phyloP scores from a whole-genome alignment of 2,113 vertebrate species.

The Eira barbara region DNA sequence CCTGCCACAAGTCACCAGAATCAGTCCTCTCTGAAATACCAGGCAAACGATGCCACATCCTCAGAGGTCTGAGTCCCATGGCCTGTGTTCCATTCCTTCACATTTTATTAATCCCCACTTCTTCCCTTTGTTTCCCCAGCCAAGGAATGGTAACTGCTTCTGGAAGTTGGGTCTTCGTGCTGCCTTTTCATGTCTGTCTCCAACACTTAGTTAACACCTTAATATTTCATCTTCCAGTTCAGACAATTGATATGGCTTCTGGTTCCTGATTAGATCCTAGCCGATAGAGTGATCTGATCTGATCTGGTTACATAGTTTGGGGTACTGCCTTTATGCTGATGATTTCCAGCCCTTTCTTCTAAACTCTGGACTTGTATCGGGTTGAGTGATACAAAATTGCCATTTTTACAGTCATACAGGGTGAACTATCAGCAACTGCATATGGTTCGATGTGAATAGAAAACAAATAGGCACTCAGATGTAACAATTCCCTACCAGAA shows the following conservation, averaged over 20 bases:
- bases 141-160: background rate
- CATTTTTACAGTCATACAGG: background rate
- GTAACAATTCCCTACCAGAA: background rate
- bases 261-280: background rate
- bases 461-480: background rate
- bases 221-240: background rate
- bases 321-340: background rate
- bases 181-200: background rate
- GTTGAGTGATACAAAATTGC: background rate
- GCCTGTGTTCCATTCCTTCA: background rate
- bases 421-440: background rate
- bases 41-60: background rate
- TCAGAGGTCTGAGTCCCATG: background rate
- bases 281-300: background rate
- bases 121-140: background rate
- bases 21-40: background rate
- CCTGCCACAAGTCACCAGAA: fast-evolving
- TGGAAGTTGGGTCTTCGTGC: background rate
- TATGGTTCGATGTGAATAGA: background rate
- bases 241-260: background rate
- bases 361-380: background rate
- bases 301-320: background rate
- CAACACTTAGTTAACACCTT: background rate
- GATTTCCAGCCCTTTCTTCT: background rate
- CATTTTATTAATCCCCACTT: background rate